Evolutionary conservation across 2,797 vertebrate genomes (phyloP).

Genomic region (Myripristis murdjan): DNA sequence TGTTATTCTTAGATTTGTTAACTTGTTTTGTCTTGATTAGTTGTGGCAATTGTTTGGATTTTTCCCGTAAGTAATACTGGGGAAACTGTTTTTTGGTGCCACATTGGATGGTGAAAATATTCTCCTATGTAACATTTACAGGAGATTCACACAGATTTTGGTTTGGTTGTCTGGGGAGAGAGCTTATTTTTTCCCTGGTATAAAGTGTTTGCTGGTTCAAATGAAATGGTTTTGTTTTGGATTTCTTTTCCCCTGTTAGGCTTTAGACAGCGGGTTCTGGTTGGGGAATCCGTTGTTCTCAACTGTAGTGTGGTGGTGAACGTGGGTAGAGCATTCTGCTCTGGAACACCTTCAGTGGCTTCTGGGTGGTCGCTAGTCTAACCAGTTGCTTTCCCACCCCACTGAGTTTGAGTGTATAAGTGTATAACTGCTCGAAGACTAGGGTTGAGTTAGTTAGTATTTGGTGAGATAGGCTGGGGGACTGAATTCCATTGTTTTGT

Average conservation of each 20-base stretch:
- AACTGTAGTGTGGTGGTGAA: neutral
- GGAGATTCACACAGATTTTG: no score
- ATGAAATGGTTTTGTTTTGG: neutral
- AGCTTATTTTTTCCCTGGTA: no score
- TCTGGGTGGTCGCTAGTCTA: no score
- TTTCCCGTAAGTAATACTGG: no score
- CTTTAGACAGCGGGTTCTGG: neutral
- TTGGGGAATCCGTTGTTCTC: slow-evolving; percentile 2
- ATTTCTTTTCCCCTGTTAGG: neutral
- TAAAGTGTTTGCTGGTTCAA: neutral
- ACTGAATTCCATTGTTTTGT: neutral
- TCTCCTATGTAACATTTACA: no score
- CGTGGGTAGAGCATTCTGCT: neutral
- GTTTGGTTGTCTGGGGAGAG: no score
- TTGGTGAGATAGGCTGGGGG: neutral
- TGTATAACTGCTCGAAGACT: neutral
- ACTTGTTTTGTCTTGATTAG: no score
- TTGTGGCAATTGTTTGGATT: no score
- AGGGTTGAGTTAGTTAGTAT: slow-evolving; percentile 5
- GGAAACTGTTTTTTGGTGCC: no score
- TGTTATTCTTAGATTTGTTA: no score
- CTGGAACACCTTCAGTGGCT: no score
- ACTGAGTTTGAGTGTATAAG: neutral
- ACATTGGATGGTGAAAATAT: no score
- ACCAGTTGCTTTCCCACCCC: neutral